Evolutionary conservation across 2,797 vertebrate species (phyloP).

Genomic region (Lepidocolaptes lacrymiger): DNA sequence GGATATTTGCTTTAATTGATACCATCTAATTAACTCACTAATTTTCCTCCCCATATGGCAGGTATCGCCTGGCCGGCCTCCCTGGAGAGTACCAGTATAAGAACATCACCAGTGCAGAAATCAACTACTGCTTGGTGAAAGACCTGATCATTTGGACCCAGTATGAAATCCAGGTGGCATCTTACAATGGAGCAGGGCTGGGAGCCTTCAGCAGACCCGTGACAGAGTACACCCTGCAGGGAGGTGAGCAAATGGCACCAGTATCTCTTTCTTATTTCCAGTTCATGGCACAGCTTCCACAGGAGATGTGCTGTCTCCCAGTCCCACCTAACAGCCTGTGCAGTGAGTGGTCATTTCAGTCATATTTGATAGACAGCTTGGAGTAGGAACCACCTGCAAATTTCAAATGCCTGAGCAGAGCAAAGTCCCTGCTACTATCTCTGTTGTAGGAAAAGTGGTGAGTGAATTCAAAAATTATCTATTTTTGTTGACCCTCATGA

Average conservation of each 20-base stretch:
- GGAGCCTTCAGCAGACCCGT: constrained; percentile 91
- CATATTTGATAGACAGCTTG: neutral
- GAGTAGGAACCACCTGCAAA: neutral
- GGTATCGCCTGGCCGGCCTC: constrained; percentile 93
- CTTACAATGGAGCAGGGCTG: constrained; percentile 91
- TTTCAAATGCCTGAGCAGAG: neutral
- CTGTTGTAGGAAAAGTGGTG: neutral
- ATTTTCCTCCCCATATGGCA: constrained; percentile 56
- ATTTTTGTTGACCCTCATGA: neutral
- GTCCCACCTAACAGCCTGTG: neutral
- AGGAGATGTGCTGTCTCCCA: neutral
- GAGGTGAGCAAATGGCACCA: constrained; percentile 82
- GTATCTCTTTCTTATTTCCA: fast-evolving
- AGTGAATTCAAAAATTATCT: neutral
- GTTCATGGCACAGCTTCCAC: fast-evolving
- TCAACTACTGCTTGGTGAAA: constrained; percentile 93
- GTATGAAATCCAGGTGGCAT: constrained; percentile 97
- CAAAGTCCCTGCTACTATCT: neutral
- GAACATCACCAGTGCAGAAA: constrained; percentile 94
- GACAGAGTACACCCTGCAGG: constrained; percentile 92
- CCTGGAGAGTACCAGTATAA: constrained; percentile 93
- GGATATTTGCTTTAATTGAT: neutral
- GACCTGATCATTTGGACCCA: constrained; percentile 98
- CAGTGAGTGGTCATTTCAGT: neutral
- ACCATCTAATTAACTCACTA: neutral